Evolutionary conservation across 1,140 invertebrate species (phyloP).

Genomic region (Anastrepha obliqua): DNA sequence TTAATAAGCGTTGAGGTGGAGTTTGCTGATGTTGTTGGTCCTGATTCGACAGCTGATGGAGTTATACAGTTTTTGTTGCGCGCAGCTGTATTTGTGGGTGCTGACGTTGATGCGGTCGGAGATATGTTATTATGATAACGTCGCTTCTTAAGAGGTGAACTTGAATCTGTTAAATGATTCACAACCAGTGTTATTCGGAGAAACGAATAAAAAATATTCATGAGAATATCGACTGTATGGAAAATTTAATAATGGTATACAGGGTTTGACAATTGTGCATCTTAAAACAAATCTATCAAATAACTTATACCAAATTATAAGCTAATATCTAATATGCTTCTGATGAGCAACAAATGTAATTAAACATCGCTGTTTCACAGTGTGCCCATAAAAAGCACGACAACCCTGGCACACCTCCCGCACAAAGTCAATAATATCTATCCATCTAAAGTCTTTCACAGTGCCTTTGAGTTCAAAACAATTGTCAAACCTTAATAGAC

Average conservation of each 20-base stretch:
- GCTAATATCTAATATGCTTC: no score
- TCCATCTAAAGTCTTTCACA: no score
- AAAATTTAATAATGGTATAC: neutral
- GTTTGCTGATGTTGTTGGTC: slow-evolving; percentile 11
- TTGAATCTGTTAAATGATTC: slow-evolving; percentile 65
- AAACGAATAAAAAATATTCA: neutral
- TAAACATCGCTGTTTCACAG: no score
- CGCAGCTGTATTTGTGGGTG: slow-evolving; percentile 48
- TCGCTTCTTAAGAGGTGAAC: slow-evolving; percentile 68
- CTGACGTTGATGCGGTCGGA: slow-evolving; percentile 48
- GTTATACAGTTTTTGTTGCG: slow-evolving; percentile 17
- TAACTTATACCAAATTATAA: no score
- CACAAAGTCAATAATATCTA: no score
- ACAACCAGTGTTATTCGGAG: slow-evolving; percentile 50
- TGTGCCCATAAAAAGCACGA: no score
- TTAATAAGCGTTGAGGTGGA: slow-evolving; percentile 60
- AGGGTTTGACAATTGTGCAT: slow-evolving; percentile 22
- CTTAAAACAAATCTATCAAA: no score
- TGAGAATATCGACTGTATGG: neutral
- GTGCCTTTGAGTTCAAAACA: neutral
- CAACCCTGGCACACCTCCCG: no score
- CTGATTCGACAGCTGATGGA: neutral
- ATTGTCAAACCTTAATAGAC: slow-evolving; percentile 7
- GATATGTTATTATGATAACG: slow-evolving; percentile 61
- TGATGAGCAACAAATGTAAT: no score